A percentile compares a stretch with the other conserved stretches of the same genome.
Conservation (phyloP, 2,888 invertebrate genomes). For the Campaea margaritaria region DNA sequence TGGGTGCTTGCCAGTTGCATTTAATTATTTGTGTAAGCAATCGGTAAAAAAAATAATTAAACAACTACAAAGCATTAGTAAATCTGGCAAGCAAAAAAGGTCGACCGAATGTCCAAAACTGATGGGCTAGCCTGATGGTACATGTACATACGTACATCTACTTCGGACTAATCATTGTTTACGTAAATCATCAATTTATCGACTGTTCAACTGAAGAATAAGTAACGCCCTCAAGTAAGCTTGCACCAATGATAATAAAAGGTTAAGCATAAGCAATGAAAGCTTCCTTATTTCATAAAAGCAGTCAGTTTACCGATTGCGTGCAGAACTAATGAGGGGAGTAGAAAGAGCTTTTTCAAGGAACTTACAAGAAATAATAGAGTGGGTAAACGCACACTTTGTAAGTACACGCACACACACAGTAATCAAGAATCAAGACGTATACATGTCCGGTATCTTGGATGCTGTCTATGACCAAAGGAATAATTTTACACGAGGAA, state of each 20-base stretch:
- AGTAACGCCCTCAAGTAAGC: constrained; percentile 13
- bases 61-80: no score
- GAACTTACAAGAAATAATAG: constrained; percentile 6
- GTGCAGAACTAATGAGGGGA: constrained; percentile 22
- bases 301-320: constrained; percentile 33
- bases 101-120: no score
- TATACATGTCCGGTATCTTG: no score
- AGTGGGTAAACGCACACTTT: background rate
- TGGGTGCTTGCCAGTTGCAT: no score
- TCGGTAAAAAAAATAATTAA: no score
- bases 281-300: constrained; percentile 37
- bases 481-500: no score
- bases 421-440: no score
- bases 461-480: no score
- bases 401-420: no score
- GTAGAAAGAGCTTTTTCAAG: constrained; percentile 8
- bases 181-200: constrained; percentile 10
- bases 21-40: no score
- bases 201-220: constrained; percentile 19
- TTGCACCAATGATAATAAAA: constrained; percentile 30
- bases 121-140: background rate
- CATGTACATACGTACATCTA: no score
- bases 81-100: no score
- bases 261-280: constrained; percentile 30
- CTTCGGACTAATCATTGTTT: background rate